These are phyloP conservation scores for Zaprionus nigranus DNA, from an alignment of 1,140 invertebrate species.

Conservation along the genomic window DNA sequence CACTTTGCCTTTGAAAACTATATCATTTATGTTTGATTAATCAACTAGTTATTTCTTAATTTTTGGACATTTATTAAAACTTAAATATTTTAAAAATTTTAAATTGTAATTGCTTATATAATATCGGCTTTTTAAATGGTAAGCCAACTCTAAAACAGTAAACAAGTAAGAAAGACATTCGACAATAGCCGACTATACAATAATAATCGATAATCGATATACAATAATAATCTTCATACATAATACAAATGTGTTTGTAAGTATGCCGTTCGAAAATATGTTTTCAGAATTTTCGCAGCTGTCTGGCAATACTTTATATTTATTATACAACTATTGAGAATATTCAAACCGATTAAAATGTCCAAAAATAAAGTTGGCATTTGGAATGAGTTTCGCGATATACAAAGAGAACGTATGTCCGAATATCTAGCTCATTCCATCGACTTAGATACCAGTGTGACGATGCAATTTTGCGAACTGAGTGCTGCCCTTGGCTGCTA, in stretches of 20 bases:
- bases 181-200: not conserved
- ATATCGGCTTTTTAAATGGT: not conserved
- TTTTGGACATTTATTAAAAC: not conserved
- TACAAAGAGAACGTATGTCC: not conserved
- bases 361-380: not conserved
- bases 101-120: not conserved
- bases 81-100: not conserved
- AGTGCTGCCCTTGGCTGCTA: slow-evolving; percentile 5
- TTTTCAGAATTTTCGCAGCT: not conserved
- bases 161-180: not conserved
- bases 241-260: not conserved
- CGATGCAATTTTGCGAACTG: not conserved
- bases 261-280: not conserved
- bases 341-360: not conserved
- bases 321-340: not conserved
- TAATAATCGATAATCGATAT: too few relatives aligned
- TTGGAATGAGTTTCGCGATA: not conserved
- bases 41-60: not conserved
- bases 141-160: not conserved
- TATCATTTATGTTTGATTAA: not conserved
- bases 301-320: not conserved
- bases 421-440: not conserved
- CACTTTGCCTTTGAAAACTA: not conserved
- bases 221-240: not conserved
- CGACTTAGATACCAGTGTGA: not conserved